These are phyloP conservation scores for Sussaba pulchella DNA, from an alignment of 2,888 invertebrate genomes.

Conservation along the genomic window DNA sequence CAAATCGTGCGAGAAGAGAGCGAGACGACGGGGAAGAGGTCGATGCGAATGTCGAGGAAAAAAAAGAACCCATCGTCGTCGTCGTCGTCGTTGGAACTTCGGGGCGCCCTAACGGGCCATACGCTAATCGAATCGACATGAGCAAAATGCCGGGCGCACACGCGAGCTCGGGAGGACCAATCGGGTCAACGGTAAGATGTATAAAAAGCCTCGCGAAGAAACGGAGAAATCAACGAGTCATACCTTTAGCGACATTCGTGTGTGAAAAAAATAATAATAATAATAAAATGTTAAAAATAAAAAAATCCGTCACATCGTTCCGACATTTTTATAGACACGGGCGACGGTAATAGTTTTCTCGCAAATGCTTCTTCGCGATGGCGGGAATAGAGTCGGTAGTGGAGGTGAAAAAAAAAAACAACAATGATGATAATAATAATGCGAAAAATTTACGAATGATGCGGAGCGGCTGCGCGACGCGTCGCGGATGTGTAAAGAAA, in stretches of 20 bases:
- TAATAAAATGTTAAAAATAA: not conserved
- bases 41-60: constrained; percentile 51
- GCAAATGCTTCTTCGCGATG: constrained; percentile 7
- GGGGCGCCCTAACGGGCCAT: constrained; percentile 61
- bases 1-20: constrained; percentile 63
- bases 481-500: constrained; percentile 38
- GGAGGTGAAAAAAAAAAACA: not conserved
- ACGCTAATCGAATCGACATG: constrained; percentile 68
- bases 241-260: not conserved
- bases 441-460: constrained; percentile 25
- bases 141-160: constrained; percentile 58
- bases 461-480: constrained; percentile 11
- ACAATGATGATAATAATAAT: not conserved
- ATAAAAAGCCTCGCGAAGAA: constrained; percentile 11
- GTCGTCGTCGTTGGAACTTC: constrained; percentile 51
- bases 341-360: constrained; percentile 18
- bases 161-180: constrained; percentile 41
- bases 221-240: constrained; percentile 25
- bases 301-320: constrained; percentile 11
- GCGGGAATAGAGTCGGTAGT: constrained; percentile 1
- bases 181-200: not conserved
- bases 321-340: constrained; percentile 15
- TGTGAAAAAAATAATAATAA: constrained; percentile 16
- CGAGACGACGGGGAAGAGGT: constrained; percentile 47
- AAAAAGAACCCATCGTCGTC: too few relatives aligned